Evolutionary conservation across 2,113 vertebrate species (phyloP).

Genomic region (Nothocercus julius): DNA sequence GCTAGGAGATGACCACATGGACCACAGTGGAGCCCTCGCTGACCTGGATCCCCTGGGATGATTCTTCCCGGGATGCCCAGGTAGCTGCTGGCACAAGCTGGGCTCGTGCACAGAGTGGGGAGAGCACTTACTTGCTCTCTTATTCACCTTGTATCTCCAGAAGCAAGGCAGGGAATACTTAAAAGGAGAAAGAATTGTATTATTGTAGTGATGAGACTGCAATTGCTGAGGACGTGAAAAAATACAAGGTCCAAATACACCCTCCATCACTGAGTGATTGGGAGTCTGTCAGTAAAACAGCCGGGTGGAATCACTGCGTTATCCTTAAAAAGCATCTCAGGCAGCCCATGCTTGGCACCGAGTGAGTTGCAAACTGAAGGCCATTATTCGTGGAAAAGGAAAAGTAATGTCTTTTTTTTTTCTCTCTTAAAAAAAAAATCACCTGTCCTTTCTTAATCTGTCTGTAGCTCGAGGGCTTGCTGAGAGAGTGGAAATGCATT

Average conservation of each 20-base stretch:
- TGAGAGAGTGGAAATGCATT: neutral
- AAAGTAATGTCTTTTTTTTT: neutral
- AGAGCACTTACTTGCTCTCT: rapidly evolving
- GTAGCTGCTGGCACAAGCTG: neutral
- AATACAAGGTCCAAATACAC: neutral
- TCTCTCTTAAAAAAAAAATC: neutral
- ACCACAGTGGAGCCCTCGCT: neutral
- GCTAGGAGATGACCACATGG: neutral
- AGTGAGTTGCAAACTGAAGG: neutral
- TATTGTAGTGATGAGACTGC: neutral
- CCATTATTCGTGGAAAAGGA: neutral
- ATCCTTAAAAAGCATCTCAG: neutral
- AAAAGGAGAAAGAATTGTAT: neutral
- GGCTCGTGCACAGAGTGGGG: neutral
- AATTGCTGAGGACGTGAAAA: neutral
- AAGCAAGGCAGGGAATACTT: neutral
- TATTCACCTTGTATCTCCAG: rapidly evolving
- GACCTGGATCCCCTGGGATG: neutral
- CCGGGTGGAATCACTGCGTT: neutral
- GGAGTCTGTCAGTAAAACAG: neutral
- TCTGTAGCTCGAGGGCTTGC: constrained; percentile 20
- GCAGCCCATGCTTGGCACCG: neutral
- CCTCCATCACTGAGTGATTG: neutral
- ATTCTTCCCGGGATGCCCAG: neutral
- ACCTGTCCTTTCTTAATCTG: neutral